These are phyloP conservation scores for Tetramorium alpestre DNA, from an alignment of 1,140 invertebrate genomes.

Conservation along the genomic window DNA sequence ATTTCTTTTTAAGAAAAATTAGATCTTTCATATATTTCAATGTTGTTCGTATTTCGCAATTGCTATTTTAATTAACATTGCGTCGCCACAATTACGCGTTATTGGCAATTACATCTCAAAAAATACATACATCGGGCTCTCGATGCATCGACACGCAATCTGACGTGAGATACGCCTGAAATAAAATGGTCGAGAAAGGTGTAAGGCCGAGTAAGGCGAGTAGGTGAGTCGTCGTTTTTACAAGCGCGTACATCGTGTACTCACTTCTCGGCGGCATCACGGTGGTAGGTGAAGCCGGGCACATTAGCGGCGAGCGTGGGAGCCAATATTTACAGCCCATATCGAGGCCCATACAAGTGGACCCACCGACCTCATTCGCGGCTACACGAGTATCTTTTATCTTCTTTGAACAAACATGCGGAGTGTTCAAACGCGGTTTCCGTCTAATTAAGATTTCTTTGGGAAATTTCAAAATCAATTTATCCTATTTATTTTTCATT, in stretches of 20 bases:
- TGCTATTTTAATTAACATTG: neutral
- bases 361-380: slow-evolving; percentile 12
- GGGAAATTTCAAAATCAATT: neutral
- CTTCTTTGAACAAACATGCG: neutral
- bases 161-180: neutral
- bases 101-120: neutral
- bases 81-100: neutral
- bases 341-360: slow-evolving; percentile 2
- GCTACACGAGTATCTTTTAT: neutral
- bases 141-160: neutral
- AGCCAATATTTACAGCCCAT: slow-evolving; percentile 40
- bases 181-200: slow-evolving; percentile 8
- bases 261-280: slow-evolving; percentile 18
- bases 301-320: slow-evolving; percentile 33
- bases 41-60: neutral
- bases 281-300: slow-evolving; percentile 23
- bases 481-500: neutral
- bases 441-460: neutral
- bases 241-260: slow-evolving; percentile 9
- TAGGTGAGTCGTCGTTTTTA: slow-evolving; percentile 23
- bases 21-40: neutral
- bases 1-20: neutral
- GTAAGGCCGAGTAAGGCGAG: slow-evolving; percentile 28
- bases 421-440: neutral
- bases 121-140: neutral